Evolutionary conservation across 2,888 invertebrate species (phyloP), one percentile per base, ranked within the genome.

Genomic region (Tetheella fluctuosa): DNA sequence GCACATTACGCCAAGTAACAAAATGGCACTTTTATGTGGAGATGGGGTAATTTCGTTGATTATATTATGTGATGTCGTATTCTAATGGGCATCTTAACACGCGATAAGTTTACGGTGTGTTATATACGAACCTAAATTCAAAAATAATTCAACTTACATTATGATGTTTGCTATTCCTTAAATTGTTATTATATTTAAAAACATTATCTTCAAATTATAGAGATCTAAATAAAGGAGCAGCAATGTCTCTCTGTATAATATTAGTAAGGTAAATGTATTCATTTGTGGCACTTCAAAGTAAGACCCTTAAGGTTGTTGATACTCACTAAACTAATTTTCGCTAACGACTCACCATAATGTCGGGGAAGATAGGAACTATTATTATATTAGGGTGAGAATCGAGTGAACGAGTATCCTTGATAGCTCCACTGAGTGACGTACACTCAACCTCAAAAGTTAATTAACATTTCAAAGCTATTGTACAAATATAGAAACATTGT

Each of bases 11-110:
- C 69, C 69, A 73, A 66, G 68, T 80, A 72, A 73, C 74, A 71
- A 80, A 80, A 78, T 71, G 70, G 71, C 64, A 74, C 72, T 75
- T 74, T 76, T 74, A 71, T 65, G 72, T 67, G 67, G 73, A 74
- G 76, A 77, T 67, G 73, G 69, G 70, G 69, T 76, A 72, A 71
- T 80, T 81, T 68, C 65, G 67, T 70, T 79, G 80, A 81, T 81
- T 74, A 68, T 74, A 34, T 34, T 34, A 63, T 69, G 70, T 68
- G 67, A 72, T 63, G 64, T 54, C 62, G 72, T 73, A 74, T 77
- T 76, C 73, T 81, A 80, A 80, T 76, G 74, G 74, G 65, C 67
- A 65, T 71, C 64, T 64, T 64, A 66, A n/a, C n/a, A 25, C 28
- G 54, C 25, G n/a, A 15, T 20, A 61, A 55, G 61, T 20, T 61